Percentiles rank a stretch among this genome's conserved stretches.
These are phyloP conservation scores for Drosophila mercatorum DNA, from an alignment of 2,888 invertebrate genomes.

Conservation along the genomic window DNA sequence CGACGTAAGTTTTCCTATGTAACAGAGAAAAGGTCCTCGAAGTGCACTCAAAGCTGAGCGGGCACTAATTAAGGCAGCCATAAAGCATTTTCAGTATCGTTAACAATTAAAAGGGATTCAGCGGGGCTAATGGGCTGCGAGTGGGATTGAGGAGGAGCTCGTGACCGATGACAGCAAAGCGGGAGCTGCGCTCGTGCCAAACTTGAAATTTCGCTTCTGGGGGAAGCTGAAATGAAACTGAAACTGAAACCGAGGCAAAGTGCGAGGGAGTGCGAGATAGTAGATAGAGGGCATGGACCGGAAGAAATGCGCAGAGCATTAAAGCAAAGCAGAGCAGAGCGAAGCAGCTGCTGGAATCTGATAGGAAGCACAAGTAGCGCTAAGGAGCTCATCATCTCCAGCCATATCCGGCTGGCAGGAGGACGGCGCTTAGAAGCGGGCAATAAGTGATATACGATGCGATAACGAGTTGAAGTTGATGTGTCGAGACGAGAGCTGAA, in stretches of 20 bases:
- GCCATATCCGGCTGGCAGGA: constrained; percentile 65
- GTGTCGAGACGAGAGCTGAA: constrained; percentile 36
- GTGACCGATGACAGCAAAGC: constrained; percentile 12
- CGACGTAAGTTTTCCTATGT: background rate
- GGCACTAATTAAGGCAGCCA: constrained; percentile 10
- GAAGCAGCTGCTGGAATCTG: constrained; percentile 78
- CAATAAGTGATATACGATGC: constrained; percentile 77
- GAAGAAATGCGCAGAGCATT: constrained; percentile 69
- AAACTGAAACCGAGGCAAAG: constrained; percentile 25
- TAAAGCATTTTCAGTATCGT: constrained; percentile 9
- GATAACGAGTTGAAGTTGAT: constrained; percentile 74
- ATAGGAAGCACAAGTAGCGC: constrained; percentile 61
- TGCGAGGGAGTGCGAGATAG: constrained; percentile 21
- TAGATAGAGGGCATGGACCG: constrained; percentile 48
- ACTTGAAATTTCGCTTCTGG: constrained; percentile 1
- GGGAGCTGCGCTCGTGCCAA: constrained; percentile 44
- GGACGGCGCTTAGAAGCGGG: constrained; percentile 44
- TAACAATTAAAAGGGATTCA: constrained; percentile 41
- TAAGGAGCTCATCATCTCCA: constrained; percentile 65
- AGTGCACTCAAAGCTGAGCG: background rate
- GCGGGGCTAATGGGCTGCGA: constrained; percentile 40
- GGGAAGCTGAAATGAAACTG: constrained; percentile 56
- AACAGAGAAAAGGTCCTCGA: background rate
- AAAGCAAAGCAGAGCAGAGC: constrained; percentile 32
- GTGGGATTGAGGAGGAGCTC: constrained; percentile 17